Base-by-base conservation (phyloP, 2,888 invertebrate genomes). In the Diplolepis rosae region DNA sequence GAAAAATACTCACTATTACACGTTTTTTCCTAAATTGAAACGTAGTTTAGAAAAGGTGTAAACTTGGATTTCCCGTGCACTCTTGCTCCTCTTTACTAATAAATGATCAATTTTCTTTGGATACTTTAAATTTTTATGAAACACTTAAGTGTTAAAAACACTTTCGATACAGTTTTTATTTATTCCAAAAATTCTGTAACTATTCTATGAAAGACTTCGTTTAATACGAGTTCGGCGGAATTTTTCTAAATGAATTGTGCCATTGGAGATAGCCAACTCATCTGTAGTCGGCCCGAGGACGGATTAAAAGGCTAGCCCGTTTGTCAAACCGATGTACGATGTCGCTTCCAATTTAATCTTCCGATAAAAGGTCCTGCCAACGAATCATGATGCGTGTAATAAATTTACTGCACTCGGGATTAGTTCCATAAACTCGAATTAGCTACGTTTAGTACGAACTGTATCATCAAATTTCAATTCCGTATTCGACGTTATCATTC, bases 301-400 rank as follows among this genome's bases (percentile, higher is more conserved):
- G 61, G 39, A 61, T 61, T 61, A 42, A 61, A 61, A 61, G 61
- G 61, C 24, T 24, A 24, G 24, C 7, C 39, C 39, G 39, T 61
- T 61, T 61, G 39, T 61, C 61, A 61, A 61, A 61, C 30, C 70
- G 70, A 56, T 67, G 51, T 71, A 28, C 45, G 66, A 72, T 48
- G 66, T 66, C 69, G 65, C 35, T 52, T 70, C 75, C 73, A 75
- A 77, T 77, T 75, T 75, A 77, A 77, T 77, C 77, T 75, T 65
- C 67, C 70, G 73, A 77, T 75, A 75, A 77, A 77, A 72, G 66
- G 67, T 66, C 70, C 30, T 71, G 65, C 69, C 72, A 66, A 71
- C 13, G 71, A 75, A 73, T 77, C 75, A 71, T 66, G 68, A 45
- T 73, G 76, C 71, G 71, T 75, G 69, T 52, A 65, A 77, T 75